Evolutionary conservation across 2,113 vertebrate genomes (phyloP).

Genomic region (Pseudorhombus dupliciocellatus): DNA sequence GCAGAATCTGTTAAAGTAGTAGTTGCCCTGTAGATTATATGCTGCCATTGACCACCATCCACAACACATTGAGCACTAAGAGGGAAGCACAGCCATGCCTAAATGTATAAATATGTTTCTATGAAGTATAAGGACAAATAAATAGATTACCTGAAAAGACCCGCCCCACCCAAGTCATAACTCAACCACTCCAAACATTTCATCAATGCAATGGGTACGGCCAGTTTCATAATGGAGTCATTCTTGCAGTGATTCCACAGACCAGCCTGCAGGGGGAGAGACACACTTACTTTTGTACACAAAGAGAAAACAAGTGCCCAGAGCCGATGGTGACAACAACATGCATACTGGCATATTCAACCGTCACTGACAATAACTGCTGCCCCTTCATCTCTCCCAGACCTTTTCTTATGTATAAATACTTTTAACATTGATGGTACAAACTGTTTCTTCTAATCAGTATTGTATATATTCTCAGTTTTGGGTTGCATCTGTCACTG

Average conservation of each 20-base stretch:
- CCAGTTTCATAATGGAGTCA: constrained; percentile 86
- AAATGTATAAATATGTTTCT: background rate
- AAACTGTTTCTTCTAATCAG: too few relatives aligned
- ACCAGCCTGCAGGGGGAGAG: constrained; percentile 83
- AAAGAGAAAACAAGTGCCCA: background rate
- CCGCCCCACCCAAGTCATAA: constrained; percentile 88
- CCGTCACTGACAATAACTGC: too few relatives aligned
- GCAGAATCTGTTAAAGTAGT: background rate
- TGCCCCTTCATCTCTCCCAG: too few relatives aligned
- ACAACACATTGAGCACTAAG: constrained; percentile 84
- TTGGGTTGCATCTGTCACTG: too few relatives aligned
- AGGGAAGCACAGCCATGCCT: background rate
- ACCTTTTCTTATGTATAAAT: too few relatives aligned
- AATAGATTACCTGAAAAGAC: constrained; percentile 87
- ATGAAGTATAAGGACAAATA: constrained; percentile 67
- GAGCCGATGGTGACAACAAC: too few relatives aligned
- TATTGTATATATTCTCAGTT: too few relatives aligned
- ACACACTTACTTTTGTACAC: constrained; percentile 24
- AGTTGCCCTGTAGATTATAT: constrained; percentile 87
- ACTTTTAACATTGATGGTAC: too few relatives aligned
- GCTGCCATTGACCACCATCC: constrained; percentile 84
- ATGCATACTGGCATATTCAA: too few relatives aligned
- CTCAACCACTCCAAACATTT: constrained; percentile 92
- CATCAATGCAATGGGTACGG: constrained; percentile 89
- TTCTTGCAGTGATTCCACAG: constrained; percentile 84